A percentile compares a stretch with the other conserved stretches of the same genome.
Evolutionary conservation across 2,888 invertebrate species (phyloP).

Genomic region (Torymus tubicola): DNA sequence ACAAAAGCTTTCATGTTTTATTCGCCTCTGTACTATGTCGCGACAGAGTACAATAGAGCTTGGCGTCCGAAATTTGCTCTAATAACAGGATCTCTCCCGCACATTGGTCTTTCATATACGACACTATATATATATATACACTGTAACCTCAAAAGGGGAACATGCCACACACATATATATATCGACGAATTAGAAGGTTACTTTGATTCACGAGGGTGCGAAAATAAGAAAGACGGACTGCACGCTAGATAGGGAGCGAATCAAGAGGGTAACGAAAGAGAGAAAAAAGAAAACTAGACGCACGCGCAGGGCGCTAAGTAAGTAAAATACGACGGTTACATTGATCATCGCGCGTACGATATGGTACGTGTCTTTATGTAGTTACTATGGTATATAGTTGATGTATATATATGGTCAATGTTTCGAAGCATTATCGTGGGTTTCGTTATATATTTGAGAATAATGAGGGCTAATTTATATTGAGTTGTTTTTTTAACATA

Average conservation of each 20-base stretch:
- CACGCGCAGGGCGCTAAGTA: conserved; percentile 26
- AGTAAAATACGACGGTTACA: conserved; percentile 29
- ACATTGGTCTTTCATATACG: conserved; percentile 26
- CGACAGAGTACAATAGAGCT: conserved; percentile 15
- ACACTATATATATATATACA: too few species aligned
- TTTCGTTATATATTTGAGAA: too few species aligned
- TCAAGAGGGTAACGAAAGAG: conserved; percentile 38
- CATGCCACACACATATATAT: background rate
- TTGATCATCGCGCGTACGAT: conserved; percentile 12
- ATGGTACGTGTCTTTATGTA: too few species aligned
- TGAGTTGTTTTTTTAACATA: too few species aligned
- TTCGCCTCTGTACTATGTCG: background rate
- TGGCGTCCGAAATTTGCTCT: conserved; percentile 57
- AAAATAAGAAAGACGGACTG: conserved; percentile 44
- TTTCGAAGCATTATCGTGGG: too few species aligned
- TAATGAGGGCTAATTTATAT: too few species aligned
- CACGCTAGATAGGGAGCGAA: background rate
- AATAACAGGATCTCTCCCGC: conserved; percentile 40
- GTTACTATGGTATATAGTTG: too few species aligned
- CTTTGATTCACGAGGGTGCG: conserved; percentile 55
- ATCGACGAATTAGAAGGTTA: conserved; percentile 51
- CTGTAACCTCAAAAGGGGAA: conserved; percentile 44
- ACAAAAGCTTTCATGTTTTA: conserved; percentile 19
- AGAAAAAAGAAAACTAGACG: conserved; percentile 42
- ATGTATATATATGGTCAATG: too few species aligned